phyloP scores from a whole-genome alignment of 2,797 vertebrate species.

The Phataginus tetradactyla region DNA sequence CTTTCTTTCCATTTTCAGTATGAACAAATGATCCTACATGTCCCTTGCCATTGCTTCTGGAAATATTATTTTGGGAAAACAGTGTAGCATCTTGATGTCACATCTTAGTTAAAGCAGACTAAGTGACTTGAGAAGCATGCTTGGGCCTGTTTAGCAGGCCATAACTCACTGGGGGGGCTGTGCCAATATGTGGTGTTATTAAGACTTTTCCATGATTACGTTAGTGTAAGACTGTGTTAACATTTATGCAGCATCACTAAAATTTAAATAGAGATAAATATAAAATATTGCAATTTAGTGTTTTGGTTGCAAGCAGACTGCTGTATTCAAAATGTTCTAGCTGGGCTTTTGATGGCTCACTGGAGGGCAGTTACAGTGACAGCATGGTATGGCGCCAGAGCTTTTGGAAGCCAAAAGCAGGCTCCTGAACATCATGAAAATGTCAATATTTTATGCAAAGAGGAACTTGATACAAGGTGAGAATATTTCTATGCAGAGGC shows the following conservation, averaged over 20 bases:
- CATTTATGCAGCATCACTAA: constrained; percentile 80
- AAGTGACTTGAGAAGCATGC: constrained; percentile 78
- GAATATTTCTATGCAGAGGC: constrained; percentile 81
- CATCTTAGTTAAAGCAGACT: constrained; percentile 80
- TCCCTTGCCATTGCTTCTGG: constrained; percentile 78
- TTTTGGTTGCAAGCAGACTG: constrained; percentile 81
- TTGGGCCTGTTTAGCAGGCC: constrained; percentile 75
- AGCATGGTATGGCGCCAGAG: constrained; percentile 56
- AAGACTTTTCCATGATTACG: constrained; percentile 82
- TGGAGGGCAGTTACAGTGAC: constrained; percentile 74
- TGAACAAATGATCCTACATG: constrained; percentile 72
- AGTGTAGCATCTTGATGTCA: constrained; percentile 80
- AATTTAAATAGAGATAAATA: constrained; percentile 86
- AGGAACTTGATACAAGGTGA: constrained; percentile 81
- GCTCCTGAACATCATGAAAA: constrained; percentile 81
- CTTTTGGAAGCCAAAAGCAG: constrained; percentile 80
- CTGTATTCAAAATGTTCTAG: constrained; percentile 77
- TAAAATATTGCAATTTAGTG: constrained; percentile 82
- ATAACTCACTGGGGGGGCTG: constrained; percentile 75
- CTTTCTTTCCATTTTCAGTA: constrained; percentile 68
- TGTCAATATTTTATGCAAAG: constrained; percentile 85
- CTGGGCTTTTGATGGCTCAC: constrained; percentile 77
- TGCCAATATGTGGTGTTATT: constrained; percentile 82
- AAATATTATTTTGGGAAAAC: constrained; percentile 80
- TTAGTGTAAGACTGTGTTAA: constrained; percentile 84